Conservation (phyloP, 2,113 vertebrate genomes). For the Empidonax alnorum region DNA sequence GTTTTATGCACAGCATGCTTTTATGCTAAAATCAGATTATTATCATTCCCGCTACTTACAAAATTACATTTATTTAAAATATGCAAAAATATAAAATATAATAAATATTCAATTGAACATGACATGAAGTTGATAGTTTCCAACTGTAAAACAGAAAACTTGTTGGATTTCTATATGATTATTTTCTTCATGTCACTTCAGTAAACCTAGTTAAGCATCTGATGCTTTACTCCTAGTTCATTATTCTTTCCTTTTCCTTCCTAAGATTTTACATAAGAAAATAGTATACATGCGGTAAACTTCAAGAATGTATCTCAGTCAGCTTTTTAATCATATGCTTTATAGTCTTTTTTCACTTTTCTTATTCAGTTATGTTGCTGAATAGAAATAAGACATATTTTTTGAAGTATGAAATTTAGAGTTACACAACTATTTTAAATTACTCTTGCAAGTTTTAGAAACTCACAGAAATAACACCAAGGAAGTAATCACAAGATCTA, state of each 20-base stretch:
- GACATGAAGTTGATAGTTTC: background rate
- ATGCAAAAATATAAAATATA: background rate
- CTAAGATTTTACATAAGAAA: conserved; percentile 42
- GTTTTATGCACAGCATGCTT: background rate
- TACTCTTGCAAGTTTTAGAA: background rate
- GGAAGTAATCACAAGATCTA: background rate
- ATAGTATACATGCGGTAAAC: background rate
- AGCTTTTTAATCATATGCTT: background rate
- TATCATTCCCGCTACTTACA: background rate
- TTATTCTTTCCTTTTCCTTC: conserved; percentile 47
- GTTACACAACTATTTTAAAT: conserved; percentile 3
- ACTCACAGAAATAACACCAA: background rate
- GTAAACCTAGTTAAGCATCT: background rate
- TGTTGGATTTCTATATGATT: background rate
- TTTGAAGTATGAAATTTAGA: background rate
- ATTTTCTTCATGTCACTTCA: conserved; percentile 5
- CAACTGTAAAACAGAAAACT: background rate
- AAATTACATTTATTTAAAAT: background rate
- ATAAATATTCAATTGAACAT: background rate
- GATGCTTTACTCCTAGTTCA: background rate
- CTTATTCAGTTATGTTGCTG: background rate
- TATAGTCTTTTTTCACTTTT: background rate
- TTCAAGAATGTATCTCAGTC: conserved; percentile 22
- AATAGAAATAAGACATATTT: background rate
- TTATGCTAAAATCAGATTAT: conserved; percentile 28